A percentile compares a stretch with the other conserved stretches of the same genome.
phyloP scores from a whole-genome alignment of 2,888 invertebrate genomes.

The Caenorhabditis angaria region DNA sequence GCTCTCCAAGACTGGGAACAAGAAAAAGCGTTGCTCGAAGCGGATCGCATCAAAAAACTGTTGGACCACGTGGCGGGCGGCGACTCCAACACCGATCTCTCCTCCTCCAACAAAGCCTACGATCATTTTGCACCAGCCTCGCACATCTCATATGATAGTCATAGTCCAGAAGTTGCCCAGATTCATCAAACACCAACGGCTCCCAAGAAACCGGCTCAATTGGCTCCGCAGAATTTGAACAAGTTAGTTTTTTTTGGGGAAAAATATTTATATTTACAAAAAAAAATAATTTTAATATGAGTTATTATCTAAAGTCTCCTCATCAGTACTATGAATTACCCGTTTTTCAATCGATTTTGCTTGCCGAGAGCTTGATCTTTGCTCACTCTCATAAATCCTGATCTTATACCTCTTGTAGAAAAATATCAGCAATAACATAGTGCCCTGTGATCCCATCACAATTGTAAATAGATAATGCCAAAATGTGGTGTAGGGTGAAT shows the following conservation, averaged over 20 bases:
- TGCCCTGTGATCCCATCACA: conserved; percentile 58
- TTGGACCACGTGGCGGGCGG: conserved; percentile 52
- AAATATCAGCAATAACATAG: conserved; percentile 46
- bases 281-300: conserved; percentile 22
- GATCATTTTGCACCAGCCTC: conserved; percentile 47
- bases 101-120: conserved; percentile 35
- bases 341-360: not conserved
- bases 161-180: conserved; percentile 14
- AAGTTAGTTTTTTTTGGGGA: conserved; percentile 8
- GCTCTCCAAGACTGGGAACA: conserved; percentile 57
- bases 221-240: conserved; percentile 2
- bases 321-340: not conserved
- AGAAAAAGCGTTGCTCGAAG: conserved; percentile 52
- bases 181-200: conserved; percentile 25
- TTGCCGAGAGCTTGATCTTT: conserved; percentile 14
- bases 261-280: not conserved
- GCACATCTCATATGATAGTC: conserved; percentile 52
- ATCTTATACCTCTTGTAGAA: conserved; percentile 42
- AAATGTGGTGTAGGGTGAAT: conserved; percentile 48
- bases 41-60: conserved; percentile 51
- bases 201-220: conserved; percentile 9
- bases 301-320: conserved; percentile 23
- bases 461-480: conserved; percentile 66
- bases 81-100: conserved; percentile 47
- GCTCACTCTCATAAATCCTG: conserved; percentile 18